Evolutionary conservation across 2,888 invertebrate species (phyloP).

Genomic region (Phengaris alcon): DNA sequence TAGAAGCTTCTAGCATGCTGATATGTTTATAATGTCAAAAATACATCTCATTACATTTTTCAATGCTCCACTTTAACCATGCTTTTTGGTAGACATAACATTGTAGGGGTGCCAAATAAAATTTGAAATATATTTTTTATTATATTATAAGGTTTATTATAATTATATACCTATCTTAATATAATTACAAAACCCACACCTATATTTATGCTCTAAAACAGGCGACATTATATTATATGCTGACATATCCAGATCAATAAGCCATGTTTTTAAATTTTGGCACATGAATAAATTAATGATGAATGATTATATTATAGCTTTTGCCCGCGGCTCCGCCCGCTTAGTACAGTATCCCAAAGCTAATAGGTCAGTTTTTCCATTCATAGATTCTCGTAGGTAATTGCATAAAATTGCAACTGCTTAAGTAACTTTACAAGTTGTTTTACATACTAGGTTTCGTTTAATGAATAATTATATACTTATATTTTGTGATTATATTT

Average conservation of each 20-base stretch:
- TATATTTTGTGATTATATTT: no score
- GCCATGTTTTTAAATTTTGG: no score
- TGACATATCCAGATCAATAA: neutral
- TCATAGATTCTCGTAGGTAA: neutral
- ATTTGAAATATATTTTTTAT: neutral
- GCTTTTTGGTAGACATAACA: neutral
- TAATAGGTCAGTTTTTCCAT: neutral
- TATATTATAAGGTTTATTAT: neutral
- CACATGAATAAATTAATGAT: neutral
- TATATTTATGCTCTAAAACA: neutral
- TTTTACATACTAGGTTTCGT: no score
- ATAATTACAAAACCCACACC: neutral
- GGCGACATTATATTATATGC: neutral
- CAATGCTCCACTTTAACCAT: neutral
- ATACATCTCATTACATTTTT: neutral
- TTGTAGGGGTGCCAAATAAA: neutral
- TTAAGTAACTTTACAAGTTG: neutral
- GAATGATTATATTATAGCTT: neutral
- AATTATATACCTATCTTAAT: neutral
- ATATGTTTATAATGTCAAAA: constrained; percentile 14
- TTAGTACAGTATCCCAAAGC: neutral
- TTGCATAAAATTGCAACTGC: neutral
- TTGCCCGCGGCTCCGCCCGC: no score
- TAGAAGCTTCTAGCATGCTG: constrained; percentile 20
- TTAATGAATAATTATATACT: no score